Evolutionary conservation across 2,113 vertebrate species (phyloP).

Genomic region (Erpornis zantholeuca): DNA sequence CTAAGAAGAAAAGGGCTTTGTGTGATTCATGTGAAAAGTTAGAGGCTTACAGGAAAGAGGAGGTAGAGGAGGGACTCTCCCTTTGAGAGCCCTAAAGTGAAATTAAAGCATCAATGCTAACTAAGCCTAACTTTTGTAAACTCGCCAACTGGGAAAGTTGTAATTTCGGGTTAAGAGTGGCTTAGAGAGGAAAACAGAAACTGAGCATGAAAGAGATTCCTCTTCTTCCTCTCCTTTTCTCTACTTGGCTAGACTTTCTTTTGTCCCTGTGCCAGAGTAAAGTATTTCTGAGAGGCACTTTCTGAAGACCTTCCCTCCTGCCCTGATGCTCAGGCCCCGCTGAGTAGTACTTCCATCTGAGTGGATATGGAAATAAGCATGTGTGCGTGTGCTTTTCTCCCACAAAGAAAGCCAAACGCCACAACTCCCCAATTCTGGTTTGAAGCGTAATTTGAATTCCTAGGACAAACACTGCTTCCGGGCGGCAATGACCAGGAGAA

Average conservation of each 20-base stretch:
- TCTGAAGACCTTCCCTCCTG: neutral
- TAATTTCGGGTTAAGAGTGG: neutral
- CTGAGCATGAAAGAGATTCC: neutral
- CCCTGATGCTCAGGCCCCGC: neutral
- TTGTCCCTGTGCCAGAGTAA: neutral
- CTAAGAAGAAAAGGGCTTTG: neutral
- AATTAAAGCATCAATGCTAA: neutral
- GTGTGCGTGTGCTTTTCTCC: neutral
- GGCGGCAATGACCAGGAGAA: rapidly evolving
- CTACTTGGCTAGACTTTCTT: neutral
- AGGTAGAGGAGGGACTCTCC: neutral
- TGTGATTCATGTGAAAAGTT: neutral
- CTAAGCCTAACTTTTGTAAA: neutral
- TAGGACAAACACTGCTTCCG: neutral
- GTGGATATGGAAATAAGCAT: rapidly evolving
- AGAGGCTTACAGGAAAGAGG: neutral
- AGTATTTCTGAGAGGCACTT: neutral
- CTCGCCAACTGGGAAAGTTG: neutral
- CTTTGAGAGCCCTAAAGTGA: neutral
- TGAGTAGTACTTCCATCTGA: neutral
- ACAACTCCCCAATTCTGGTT: neutral
- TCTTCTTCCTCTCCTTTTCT: neutral
- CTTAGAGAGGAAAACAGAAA: neutral
- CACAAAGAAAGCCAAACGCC: neutral
- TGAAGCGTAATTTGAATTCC: neutral